Base-by-base conservation (phyloP, 1,140 invertebrate species). In the Diprion similis region DNA sequence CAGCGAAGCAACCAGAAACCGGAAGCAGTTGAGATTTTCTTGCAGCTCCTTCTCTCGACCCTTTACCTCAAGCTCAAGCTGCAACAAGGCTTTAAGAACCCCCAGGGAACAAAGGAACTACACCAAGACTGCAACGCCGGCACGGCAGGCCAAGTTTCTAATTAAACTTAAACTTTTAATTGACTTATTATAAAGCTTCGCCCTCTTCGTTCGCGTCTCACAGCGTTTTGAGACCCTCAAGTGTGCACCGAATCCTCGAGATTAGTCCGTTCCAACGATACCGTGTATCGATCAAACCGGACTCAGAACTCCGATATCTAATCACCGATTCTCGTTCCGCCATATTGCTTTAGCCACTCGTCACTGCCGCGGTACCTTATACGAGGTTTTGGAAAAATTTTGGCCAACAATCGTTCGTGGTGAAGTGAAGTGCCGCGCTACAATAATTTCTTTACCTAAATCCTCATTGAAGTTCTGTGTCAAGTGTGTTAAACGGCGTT, bases 111-210 rank as follows among this genome's bases (percentile, higher is more conserved):
- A 59, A 59, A 59, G 51, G 51, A 59, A 59, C 51, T 59, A 59
- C 51, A 59, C 51, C 11, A 3, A 15, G n/a, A 59, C 6, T 59
- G 11, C 51, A 45, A 18, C 24, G 66, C 67, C 70, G 71, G 72
- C 65, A 75, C 76, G 76, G 24, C 77, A 77, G 75, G 69, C 71
- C 74, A 78, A 86, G 85, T 84, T 86, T 86, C 83, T 86, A 86
- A 87, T 86, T 86, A 87, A 87, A 87, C 85, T 86, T 82, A 78
- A 87, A 87, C 86, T 87, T 87, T 86, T 87, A 87, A 87, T 87
- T 86, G 86, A 87, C 85, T 86, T 81, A 81, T 85, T 85, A 80
- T 79, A 77, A 81, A 84, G 78, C 77, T 59, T 4, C 51, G n/a
- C 82, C 81, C 85, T 83, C 79, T 77, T 79, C 76, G 74, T 4